Conservation (phyloP, 2,888 invertebrate genomes). For the Piscicola geometra region DNA sequence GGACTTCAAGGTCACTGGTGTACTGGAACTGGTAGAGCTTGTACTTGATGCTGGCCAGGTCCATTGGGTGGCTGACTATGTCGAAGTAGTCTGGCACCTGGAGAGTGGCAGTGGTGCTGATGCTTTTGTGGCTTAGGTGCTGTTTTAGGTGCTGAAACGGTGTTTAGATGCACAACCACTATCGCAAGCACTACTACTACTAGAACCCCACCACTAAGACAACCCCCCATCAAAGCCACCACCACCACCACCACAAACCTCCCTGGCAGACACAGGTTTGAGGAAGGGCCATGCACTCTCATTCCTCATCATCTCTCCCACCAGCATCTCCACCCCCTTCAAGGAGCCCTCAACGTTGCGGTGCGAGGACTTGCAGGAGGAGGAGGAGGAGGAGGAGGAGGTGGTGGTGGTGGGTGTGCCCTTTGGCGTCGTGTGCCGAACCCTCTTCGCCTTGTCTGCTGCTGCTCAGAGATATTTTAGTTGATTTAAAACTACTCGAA, state of each 20-base stretch:
- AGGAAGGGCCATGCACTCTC: conserved; percentile 85
- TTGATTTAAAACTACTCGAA: too few species aligned
- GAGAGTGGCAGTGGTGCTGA: conserved; percentile 14
- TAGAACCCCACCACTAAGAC: too few species aligned
- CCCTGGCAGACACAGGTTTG: conserved; percentile 74
- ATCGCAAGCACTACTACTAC: too few species aligned
- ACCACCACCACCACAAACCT: conserved; percentile 60
- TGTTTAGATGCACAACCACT: too few species aligned
- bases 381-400: neutral
- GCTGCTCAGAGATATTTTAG: neutral
- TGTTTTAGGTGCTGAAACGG: too few species aligned
- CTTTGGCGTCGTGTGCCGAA: neutral
- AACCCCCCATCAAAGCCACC: too few species aligned
- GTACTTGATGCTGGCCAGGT: conserved; percentile 79
- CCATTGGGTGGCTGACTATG: conserved; percentile 85
- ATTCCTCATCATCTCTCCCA: conserved; percentile 75
- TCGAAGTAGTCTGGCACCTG: conserved; percentile 85
- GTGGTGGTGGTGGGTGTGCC: neutral
- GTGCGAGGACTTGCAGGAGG: neutral
- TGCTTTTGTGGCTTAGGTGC: neutral
- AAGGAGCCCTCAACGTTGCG: conserved; percentile 48
- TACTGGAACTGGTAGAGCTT: conserved; percentile 76
- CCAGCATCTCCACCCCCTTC: conserved; percentile 62
- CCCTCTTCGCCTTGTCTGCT: neutral
- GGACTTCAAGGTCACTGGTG: conserved; percentile 68